Evolutionary conservation across 2,888 invertebrate genomes (phyloP).

Genomic region (Stenodera caucasica): DNA sequence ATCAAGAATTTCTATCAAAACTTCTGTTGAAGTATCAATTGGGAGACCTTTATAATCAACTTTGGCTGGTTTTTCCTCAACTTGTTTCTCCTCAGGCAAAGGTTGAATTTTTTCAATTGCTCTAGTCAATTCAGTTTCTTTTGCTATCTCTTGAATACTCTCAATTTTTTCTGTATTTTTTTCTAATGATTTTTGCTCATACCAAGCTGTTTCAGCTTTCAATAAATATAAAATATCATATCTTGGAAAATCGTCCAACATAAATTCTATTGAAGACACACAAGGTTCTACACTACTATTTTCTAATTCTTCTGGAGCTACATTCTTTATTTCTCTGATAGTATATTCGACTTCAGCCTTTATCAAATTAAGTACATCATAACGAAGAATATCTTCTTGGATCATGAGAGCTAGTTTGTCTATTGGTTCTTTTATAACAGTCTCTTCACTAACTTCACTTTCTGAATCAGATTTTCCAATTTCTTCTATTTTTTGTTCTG

Average conservation of each 20-base stretch:
- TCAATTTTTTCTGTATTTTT: neutral
- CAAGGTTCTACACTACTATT: constrained; percentile 2
- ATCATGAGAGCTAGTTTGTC: neutral
- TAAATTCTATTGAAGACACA: neutral
- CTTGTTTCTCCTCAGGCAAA: neutral
- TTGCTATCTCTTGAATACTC: neutral
- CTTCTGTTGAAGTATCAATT: too few relatives aligned
- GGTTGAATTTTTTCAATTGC: constrained; percentile 10
- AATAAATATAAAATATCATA: constrained; percentile 11
- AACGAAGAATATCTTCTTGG: constrained; percentile 5
- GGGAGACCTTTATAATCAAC: too few relatives aligned
- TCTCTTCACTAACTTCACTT: neutral
- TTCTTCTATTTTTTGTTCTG: neutral
- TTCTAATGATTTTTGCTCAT: constrained; percentile 8
- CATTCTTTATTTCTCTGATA: constrained; percentile 20
- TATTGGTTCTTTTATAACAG: neutral
- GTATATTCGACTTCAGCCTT: constrained; percentile 7
- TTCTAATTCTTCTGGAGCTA: constrained; percentile 28
- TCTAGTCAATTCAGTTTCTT: neutral
- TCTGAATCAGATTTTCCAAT: neutral
- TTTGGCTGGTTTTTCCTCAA: neutral
- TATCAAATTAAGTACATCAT: neutral
- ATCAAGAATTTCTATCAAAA: too few relatives aligned
- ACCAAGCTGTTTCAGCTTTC: constrained; percentile 13
- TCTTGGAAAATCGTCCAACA: constrained; percentile 8